These are phyloP conservation scores for Dolomedes plantarius DNA, from an alignment of 2,888 invertebrate genomes.

Conservation along the genomic window DNA sequence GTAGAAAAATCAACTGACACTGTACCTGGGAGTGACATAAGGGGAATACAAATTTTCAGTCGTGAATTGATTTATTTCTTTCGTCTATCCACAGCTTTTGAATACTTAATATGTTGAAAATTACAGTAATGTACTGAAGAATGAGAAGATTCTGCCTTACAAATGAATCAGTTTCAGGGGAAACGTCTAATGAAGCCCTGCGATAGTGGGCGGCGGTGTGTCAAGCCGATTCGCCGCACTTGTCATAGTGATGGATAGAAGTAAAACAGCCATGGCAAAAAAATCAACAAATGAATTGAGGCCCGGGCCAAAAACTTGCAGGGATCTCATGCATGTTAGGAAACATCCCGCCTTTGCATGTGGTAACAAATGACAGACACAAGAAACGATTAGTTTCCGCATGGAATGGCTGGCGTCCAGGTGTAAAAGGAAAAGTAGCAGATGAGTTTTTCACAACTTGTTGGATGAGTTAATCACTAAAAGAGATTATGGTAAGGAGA, in stretches of 20 bases:
- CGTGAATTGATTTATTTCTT: too few species aligned
- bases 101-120: too few species aligned
- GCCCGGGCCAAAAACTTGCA: constrained; percentile 19
- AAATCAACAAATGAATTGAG: constrained; percentile 28
- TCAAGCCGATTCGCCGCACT: constrained; percentile 44
- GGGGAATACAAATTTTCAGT: too few species aligned
- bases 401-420: constrained; percentile 12
- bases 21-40: too few species aligned
- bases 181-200: constrained; percentile 24
- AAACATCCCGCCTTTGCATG: constrained; percentile 18
- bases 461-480: background rate
- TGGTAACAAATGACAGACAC: constrained; percentile 15
- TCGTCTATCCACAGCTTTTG: too few species aligned
- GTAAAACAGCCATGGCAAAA: constrained; percentile 25
- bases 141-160: background rate
- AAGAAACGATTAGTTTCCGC: constrained; percentile 20
- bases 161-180: background rate
- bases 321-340: constrained; percentile 10
- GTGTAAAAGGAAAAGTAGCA: constrained; percentile 16
- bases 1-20: too few species aligned
- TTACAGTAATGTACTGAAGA: background rate
- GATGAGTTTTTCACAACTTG: background rate
- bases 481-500: too few species aligned
- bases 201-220: constrained; percentile 54
- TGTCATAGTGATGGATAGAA: constrained; percentile 58